Conservation (phyloP, 2,888 invertebrate genomes). For the Seira musarum region DNA sequence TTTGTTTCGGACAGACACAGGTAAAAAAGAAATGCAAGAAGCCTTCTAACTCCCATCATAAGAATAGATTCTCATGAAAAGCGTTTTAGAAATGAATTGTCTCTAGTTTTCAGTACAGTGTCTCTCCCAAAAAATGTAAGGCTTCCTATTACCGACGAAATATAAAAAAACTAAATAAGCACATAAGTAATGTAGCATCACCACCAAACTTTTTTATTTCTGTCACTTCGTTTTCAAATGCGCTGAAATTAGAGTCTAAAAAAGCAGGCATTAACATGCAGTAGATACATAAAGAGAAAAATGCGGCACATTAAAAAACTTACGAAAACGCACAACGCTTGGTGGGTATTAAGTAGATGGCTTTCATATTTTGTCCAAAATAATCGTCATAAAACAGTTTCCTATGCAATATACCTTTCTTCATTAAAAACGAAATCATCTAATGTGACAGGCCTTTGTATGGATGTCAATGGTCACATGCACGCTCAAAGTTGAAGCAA, state of each 20-base stretch:
- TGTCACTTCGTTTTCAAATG: too few species aligned
- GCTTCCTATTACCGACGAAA: slow-evolving; percentile 28
- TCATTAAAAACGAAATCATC: slow-evolving; percentile 23
- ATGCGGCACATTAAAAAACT: too few species aligned
- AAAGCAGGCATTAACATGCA: too few species aligned
- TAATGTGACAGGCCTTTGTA: background rate
- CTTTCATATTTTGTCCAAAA: too few species aligned
- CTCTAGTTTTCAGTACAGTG: slow-evolving; percentile 47
- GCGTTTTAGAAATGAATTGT: slow-evolving; percentile 50
- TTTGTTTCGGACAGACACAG: slow-evolving; percentile 32
- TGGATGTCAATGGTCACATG: slow-evolving; percentile 19
- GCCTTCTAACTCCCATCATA: slow-evolving; percentile 34
- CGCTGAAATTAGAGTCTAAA: too few species aligned
- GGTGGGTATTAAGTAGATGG: too few species aligned
- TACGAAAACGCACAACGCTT: too few species aligned
- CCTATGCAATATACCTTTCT: background rate
- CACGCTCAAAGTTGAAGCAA: slow-evolving; percentile 18
- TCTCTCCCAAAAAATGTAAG: slow-evolving; percentile 43
- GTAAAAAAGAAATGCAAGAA: slow-evolving; percentile 55
- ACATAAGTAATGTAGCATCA: too few species aligned
- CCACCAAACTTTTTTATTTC: too few species aligned
- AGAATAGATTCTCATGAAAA: slow-evolving; percentile 43
- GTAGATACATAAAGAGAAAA: too few species aligned
- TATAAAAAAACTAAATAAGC: too few species aligned
- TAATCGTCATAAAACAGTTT: too few species aligned